These are phyloP conservation scores for Apotomis turbidana DNA, from an alignment of 2,888 invertebrate genomes.

Conservation along the genomic window DNA sequence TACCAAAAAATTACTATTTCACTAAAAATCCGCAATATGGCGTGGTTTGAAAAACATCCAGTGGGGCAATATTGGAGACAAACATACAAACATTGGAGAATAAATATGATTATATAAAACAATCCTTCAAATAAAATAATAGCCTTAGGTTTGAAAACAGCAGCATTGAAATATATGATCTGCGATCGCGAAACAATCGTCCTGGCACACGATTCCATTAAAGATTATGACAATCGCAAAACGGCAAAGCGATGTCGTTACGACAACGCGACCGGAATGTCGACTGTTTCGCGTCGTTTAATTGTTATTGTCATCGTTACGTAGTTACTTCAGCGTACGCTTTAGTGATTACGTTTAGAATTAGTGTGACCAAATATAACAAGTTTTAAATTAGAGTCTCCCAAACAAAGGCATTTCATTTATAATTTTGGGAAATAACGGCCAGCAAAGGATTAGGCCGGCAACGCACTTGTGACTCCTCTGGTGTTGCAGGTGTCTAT, in stretches of 20 bases:
- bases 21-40: too few species aligned
- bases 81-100: too few species aligned
- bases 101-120: too few species aligned
- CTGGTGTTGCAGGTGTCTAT: too few species aligned
- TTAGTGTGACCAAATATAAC: background rate
- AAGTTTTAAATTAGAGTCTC: background rate
- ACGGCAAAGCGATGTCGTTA: constrained; percentile 8
- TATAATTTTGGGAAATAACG: too few species aligned
- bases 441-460: too few species aligned
- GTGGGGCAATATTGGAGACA: too few species aligned
- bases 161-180: background rate
- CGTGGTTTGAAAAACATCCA: too few species aligned
- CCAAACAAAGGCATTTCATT: too few species aligned
- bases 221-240: constrained; percentile 18
- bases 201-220: constrained; percentile 4
- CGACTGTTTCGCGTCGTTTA: constrained; percentile 9
- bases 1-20: too few species aligned
- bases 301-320: constrained; percentile 25
- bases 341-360: constrained; percentile 19
- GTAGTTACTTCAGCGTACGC: constrained; percentile 17
- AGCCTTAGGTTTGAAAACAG: background rate
- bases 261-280: constrained; percentile 22
- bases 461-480: too few species aligned
- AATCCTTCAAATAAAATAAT: too few species aligned
- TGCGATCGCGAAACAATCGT: background rate